A percentile compares a stretch with the other conserved stretches of the same genome.
Evolutionary conservation across 2,888 invertebrate genomes (phyloP).

Genomic region (Mythimna pallens): DNA sequence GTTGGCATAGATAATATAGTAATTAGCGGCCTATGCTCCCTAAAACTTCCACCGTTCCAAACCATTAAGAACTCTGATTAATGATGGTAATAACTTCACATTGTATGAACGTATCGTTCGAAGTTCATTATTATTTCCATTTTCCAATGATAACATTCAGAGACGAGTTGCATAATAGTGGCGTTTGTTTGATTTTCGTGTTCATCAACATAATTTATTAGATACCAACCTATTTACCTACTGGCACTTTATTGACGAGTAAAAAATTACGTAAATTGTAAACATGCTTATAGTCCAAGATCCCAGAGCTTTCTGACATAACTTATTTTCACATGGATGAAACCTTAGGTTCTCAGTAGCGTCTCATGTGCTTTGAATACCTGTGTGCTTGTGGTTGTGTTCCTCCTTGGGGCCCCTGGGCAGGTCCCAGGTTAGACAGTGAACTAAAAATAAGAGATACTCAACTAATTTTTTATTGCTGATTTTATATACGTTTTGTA

Average conservation of each 20-base stretch:
- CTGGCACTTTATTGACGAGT: background rate
- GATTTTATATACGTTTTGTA: too few species aligned
- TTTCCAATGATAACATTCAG: slow-evolving; percentile 42
- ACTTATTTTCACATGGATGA: too few species aligned
- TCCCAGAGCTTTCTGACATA: too few species aligned
- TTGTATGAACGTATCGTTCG: slow-evolving; percentile 35
- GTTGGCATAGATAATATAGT: slow-evolving; percentile 35
- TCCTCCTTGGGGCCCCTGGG: too few species aligned
- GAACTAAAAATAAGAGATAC: too few species aligned
- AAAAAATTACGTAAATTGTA: slow-evolving; percentile 6
- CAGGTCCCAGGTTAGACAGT: too few species aligned
- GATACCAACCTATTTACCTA: background rate
- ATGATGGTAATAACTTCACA: slow-evolving; percentile 44
- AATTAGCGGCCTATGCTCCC: slow-evolving; percentile 33
- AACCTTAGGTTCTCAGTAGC: too few species aligned
- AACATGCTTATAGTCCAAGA: slow-evolving; percentile 31
- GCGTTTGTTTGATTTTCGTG: slow-evolving; percentile 43
- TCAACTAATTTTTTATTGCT: too few species aligned
- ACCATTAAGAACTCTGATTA: slow-evolving; percentile 46
- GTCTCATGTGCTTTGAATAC: too few species aligned
- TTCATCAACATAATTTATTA: slow-evolving; percentile 13
- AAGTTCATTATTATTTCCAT: slow-evolving; percentile 48
- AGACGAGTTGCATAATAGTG: slow-evolving; percentile 28
- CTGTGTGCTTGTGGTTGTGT: too few species aligned
- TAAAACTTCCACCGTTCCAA: slow-evolving; percentile 40